Evolutionary conservation across 37 sponge, comb jelly and placozoan genomes (phyloP).

Genomic region (Theonella swinhoei): DNA sequence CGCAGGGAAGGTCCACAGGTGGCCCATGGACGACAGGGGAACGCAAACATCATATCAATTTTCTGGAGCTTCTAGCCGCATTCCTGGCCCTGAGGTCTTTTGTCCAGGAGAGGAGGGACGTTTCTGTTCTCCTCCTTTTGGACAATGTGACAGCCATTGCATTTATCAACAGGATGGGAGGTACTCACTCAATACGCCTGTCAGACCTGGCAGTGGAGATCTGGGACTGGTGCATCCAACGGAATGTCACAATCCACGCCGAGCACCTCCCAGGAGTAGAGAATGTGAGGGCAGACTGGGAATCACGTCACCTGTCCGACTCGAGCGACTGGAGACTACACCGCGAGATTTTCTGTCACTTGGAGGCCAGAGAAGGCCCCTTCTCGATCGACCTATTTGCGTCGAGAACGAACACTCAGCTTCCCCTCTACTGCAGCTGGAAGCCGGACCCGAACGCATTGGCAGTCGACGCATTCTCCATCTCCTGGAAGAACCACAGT

Average conservation of each 20-base stretch:
- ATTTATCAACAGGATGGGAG: conserved; percentile 36
- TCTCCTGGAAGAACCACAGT: background rate
- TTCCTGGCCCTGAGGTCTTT: conserved; percentile 39
- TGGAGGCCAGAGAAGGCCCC: conserved; percentile 9
- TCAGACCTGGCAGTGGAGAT: conserved; percentile 29
- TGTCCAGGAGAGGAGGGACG: background rate
- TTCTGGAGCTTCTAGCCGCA: conserved; percentile 27
- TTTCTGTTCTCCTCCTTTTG: conserved; percentile 6
- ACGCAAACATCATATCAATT: conserved; percentile 9
- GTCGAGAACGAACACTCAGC: conserved; percentile 14
- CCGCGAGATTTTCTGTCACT: background rate
- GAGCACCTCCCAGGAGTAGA: conserved; percentile 44
- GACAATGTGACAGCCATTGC: conserved; percentile 24
- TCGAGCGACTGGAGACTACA: conserved; percentile 25
- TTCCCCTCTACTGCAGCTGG: conserved; percentile 3
- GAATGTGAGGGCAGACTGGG: conserved; percentile 45
- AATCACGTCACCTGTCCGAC: conserved; percentile 13
- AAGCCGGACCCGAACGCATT: conserved; percentile 23
- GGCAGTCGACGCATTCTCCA: conserved; percentile 18
- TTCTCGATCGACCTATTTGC: conserved; percentile 51
- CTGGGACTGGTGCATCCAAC: conserved; percentile 37
- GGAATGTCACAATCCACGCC: conserved; percentile 16
- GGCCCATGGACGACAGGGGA: conserved; percentile 26
- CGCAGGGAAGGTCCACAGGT: conserved; percentile 10
- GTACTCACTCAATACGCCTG: conserved; percentile 30